Evolutionary conservation across 1,140 invertebrate genomes (phyloP), one percentile per base, ranked within the genome.

Genomic region (Hetaerina americana): DNA sequence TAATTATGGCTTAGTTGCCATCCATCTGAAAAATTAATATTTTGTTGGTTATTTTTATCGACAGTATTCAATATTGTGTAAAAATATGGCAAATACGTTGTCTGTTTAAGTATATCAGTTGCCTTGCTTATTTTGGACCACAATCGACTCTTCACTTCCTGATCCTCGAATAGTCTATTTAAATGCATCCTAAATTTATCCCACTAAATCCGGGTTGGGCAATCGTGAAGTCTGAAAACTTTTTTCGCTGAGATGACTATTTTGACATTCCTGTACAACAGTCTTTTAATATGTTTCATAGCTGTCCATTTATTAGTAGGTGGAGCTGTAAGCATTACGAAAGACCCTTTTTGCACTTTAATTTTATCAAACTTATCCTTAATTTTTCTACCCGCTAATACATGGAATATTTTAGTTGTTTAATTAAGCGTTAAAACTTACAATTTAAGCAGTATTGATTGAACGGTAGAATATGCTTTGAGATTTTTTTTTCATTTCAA

Each of bases 231-330:
- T 27, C 18, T 1, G 26, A 25, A 28, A 70, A 29, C 28, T 70
- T 57, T 57, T 57, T 57, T 57, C 15, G 22, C 67, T 26, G 24
- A 26, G 8, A 75, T 75, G 77, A 71, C 70, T n/a, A 69, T 80
- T 29, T 72, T 79, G 26, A 77, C 74, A 66, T 77, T 75, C 70
- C 27, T 80, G 22, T 80, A 80, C 74, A 80, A 80, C 74, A 75
- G 75, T 12, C 70, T 79, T 22, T 72, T 80, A 25, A 75, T 80
- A 68, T 70, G 76, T 27, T 80, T 80, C 75, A 79, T 80, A 69
- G 77, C 78, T 12, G 74, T 75, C 66, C 79, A 80, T 74, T 77
- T 80, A 71, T 76, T 79, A 76, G 79, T 80, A 79, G 79, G 79
- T 79, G 78, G 79, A 71, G 72, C 75, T 71, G 79, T 80, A 78